Base-by-base conservation (phyloP, 2,113 vertebrate species). In the Notarius lentiginosus region DNA sequence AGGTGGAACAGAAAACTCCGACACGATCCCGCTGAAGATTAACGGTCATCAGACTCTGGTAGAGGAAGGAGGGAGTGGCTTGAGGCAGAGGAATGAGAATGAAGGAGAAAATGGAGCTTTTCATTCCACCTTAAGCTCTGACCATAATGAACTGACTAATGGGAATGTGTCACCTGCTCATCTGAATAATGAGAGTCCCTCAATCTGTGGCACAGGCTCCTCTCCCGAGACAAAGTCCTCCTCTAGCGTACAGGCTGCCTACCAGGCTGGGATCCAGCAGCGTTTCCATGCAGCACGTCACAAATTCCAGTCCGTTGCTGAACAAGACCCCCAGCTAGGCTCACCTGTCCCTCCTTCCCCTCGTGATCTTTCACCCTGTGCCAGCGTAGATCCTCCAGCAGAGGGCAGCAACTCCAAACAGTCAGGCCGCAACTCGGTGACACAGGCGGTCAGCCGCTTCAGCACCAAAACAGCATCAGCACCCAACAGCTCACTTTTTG, bases 211-310 rank as follows among this genome's bases (percentile, higher is more conserved):
- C 93, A 95, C 94, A 0, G 93, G 93, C n/a, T 90, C 95, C 9
- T 76, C 60, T 17, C 66, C 49, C 0, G 86, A 66, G 34, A 24
- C 84, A 65, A 79, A 12, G 63, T 63, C 85, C 14, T 27, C 93
- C 0, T 89, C 93, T 0, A 91, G 94, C 86, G 95, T 96, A 91
- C 98, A 97, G 88, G 97, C 97, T 0, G 96, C 97, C 55, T 99
- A 99, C 94, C 98, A 99, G 92, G 97, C 97, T 3, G 98, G 98
- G 79, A 96, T 99, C 94, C 97, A 99, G 87, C 98, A 99, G 73
- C 96, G 98, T 0, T 99, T 99, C 94, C 98, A 99, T 0, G 98
- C 98, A 0, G 97, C 97, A 12, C 96, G 97, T 4, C 97, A 99
- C 91, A 98, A 96, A 92, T 99, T 99, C 87, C 98, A 99, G 92